These are phyloP conservation scores for Choristoneura rosaceana DNA, from an alignment of 2,888 invertebrate species.

Conservation along the genomic window DNA sequence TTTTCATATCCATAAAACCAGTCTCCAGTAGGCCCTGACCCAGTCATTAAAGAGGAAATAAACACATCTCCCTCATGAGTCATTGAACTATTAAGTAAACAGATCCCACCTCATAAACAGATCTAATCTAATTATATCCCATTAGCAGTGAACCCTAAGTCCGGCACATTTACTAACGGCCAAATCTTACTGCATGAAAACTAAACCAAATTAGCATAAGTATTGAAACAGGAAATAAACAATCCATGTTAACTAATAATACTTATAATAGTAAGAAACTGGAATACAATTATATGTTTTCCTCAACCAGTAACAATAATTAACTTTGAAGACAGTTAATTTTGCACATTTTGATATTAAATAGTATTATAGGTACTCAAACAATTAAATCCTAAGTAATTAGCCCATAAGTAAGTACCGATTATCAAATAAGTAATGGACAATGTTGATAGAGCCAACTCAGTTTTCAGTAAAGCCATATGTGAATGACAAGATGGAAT, in stretches of 20 bases:
- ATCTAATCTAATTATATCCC: slow-evolving; percentile 37
- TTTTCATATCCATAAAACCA: slow-evolving; percentile 8
- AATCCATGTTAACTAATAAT: not conserved
- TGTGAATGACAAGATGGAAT: too few relatives aligned
- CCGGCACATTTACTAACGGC: slow-evolving; percentile 4
- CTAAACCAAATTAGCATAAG: not conserved
- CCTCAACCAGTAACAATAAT: not conserved
- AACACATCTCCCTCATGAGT: slow-evolving; percentile 31
- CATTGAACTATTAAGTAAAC: slow-evolving; percentile 33
- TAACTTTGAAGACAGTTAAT: not conserved
- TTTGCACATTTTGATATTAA: too few relatives aligned
- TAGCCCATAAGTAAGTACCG: too few relatives aligned
- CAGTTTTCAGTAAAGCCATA: too few relatives aligned
- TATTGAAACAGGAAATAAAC: not conserved
- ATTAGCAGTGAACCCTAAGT: slow-evolving; percentile 17
- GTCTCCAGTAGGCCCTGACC: not conserved
- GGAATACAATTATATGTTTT: not conserved
- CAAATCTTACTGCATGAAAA: not conserved
- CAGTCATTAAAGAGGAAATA: slow-evolving; percentile 10
- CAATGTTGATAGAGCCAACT: too few relatives aligned
- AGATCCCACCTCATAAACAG: slow-evolving; percentile 10
- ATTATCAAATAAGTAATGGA: too few relatives aligned
- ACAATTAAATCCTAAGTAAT: too few relatives aligned
- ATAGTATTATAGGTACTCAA: too few relatives aligned
- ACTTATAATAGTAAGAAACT: not conserved